Conservation (phyloP, 1,140 invertebrate genomes). For the Neodiprion fabricii region DNA sequence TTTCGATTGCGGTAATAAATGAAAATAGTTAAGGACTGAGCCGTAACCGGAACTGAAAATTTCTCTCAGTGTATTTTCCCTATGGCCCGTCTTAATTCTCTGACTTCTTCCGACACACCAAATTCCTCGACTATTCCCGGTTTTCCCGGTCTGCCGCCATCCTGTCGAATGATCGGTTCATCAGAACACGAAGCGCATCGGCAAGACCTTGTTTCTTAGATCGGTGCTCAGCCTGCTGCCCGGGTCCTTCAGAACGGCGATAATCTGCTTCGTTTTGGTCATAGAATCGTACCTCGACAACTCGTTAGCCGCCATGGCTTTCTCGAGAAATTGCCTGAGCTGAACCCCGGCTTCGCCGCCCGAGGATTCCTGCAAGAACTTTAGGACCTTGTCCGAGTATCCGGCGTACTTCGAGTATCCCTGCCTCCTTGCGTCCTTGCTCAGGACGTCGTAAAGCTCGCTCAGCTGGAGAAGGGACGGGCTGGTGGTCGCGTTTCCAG, state of each 20-base stretch:
- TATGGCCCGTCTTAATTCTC: too few species aligned
- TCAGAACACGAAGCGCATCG: conserved; percentile 41
- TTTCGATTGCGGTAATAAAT: too few species aligned
- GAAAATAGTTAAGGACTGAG: too few species aligned
- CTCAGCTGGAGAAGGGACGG: conserved; percentile 47
- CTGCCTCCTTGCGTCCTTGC: conserved; percentile 54
- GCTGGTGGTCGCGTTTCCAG: conserved; percentile 39
- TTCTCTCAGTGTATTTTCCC: too few species aligned
- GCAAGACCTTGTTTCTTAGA: conserved; percentile 41
- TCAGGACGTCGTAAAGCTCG: conserved; percentile 48
- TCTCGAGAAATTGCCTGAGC: conserved; percentile 45
- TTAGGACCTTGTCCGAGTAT: conserved; percentile 48
- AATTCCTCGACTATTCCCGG: too few species aligned
- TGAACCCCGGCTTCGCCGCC: conserved; percentile 49
- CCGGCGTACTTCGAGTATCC: conserved; percentile 50
- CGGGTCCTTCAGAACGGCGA: conserved; percentile 43
- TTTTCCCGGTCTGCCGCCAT: neutral
- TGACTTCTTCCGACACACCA: too few species aligned
- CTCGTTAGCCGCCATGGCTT: conserved; percentile 44
- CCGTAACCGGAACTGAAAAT: too few species aligned
- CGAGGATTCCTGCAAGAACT: conserved; percentile 38
- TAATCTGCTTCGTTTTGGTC: conserved; percentile 29
- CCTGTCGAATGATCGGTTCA: conserved; percentile 14
- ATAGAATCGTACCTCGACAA: conserved; percentile 51
- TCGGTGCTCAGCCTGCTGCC: conserved; percentile 45